Percentiles rank a stretch among this genome's conserved stretches.
These are phyloP conservation scores for Mastomys natalensis DNA, from an alignment of 2,113 vertebrate genomes.

Conservation along the genomic window DNA sequence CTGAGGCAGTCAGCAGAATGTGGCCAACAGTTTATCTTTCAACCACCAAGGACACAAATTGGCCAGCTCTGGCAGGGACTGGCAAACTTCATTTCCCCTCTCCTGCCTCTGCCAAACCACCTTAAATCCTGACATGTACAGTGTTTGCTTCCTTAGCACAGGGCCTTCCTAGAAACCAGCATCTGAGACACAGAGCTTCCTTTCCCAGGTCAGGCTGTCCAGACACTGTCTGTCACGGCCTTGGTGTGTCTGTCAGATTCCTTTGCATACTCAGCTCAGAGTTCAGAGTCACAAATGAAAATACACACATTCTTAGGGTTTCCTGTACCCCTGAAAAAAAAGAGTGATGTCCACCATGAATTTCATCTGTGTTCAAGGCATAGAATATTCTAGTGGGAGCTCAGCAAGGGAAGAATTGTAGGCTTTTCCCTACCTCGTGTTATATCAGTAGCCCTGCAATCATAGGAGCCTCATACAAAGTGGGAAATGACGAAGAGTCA, in stretches of 20 bases:
- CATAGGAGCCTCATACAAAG: neutral
- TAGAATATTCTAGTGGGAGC: neutral
- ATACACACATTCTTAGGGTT: conserved; percentile 61
- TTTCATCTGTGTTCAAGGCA: neutral
- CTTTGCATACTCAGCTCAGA: conserved; percentile 37
- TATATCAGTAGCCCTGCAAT: neutral
- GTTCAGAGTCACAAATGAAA: conserved; percentile 70
- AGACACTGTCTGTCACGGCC: conserved; percentile 44
- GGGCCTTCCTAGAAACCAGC: conserved; percentile 47
- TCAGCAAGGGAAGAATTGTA: neutral
- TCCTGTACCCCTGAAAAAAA: conserved; percentile 59
- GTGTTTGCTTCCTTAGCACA: neutral
- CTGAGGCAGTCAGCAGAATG: conserved; percentile 64
- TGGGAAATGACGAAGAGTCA: neutral
- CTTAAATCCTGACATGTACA: conserved; percentile 60
- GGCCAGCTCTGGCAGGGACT: conserved; percentile 40
- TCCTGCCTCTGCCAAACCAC: conserved; percentile 70
- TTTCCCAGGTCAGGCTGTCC: conserved; percentile 55
- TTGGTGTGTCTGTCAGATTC: conserved; percentile 51
- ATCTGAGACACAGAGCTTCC: conserved; percentile 50
- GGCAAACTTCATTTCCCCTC: conserved; percentile 41
- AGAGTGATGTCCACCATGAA: neutral
- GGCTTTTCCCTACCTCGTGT: neutral
- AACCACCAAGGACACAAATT: conserved; percentile 63
- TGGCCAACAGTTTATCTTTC: conserved; percentile 71